Evolutionary conservation across 2,888 invertebrate species (phyloP), one percentile per base, ranked within the genome.

Genomic region (Cantharis rufa): DNA sequence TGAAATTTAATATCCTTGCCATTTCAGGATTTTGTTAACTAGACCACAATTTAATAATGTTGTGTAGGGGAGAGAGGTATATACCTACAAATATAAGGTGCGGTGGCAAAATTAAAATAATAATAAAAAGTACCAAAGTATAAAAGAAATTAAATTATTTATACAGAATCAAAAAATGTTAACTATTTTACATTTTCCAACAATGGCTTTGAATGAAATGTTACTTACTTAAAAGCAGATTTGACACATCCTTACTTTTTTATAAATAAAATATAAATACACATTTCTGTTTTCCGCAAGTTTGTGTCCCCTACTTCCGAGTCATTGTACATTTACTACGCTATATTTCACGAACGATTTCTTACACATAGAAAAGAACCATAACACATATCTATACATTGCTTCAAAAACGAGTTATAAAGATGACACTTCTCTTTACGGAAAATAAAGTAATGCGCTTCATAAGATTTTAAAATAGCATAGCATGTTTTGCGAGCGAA

Each of bases 381-480:
- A n/a, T 48, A 48, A 48, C 48, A 48, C n/a, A n/a, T 48, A 48
- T 48, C 48, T 48, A 48, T 48, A 48, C 48, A 48, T 48, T 48
- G 48, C n/a, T 48, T 48, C n/a, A 48, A 48, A n/a, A 48, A 48
- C 48, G 48, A 48, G 48, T 48, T 63, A 28, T 71, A 71, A 71
- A 64, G 71, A 71, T 21, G 62, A 18, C 27, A 24, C n/a, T 27
- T 15, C 62, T 62, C 70, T 28, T 74, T 63, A 61, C 48, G 61
- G 66, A 24, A 28, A 64, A 75, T 68, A 75, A 75, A 75, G 27
- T 71, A 68, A 70, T 63, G 69, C 68, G 77, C 64, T 66, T 76
- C 74, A 76, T 80, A 77, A 74, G 74, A 77, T 81, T 82, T 79
- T 78, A 80, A 79, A 80, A 73, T 76, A 75, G 74, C 75, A 70